Percentiles rank a stretch among this genome's conserved stretches.
Evolutionary conservation across 2,888 invertebrate genomes (phyloP).

Genomic region (Chrysolina haemoptera): DNA sequence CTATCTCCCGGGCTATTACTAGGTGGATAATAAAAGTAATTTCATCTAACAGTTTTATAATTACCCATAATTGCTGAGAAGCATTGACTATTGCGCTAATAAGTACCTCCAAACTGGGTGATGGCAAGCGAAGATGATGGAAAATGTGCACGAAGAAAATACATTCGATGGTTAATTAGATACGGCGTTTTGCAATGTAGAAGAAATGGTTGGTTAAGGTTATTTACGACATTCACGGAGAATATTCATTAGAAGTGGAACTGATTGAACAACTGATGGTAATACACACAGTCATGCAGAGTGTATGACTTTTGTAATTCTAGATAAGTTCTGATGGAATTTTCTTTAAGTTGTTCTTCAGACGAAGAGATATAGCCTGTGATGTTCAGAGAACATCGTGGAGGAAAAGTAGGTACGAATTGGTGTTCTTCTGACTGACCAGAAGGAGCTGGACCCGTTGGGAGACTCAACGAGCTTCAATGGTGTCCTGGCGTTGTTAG

Average conservation of each 20-base stretch:
- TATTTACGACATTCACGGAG: background rate
- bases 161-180: slow-evolving; percentile 18
- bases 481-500: no score
- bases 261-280: slow-evolving; percentile 69
- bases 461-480: no score
- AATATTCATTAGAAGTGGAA: background rate
- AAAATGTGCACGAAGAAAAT: background rate
- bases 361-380: no score
- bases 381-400: no score
- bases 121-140: slow-evolving; percentile 56
- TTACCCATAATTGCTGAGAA: slow-evolving; percentile 37
- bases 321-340: no score
- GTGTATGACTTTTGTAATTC: no score
- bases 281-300: no score
- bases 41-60: slow-evolving; percentile 43
- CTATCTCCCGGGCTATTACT: no score
- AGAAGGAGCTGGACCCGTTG: no score
- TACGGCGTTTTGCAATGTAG: background rate
- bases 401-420: no score
- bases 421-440: no score
- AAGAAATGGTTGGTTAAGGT: background rate
- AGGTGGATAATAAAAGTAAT: slow-evolving; percentile 46
- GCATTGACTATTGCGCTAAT: slow-evolving; percentile 29
- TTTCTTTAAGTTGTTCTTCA: no score
- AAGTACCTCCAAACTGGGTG: slow-evolving; percentile 26